A percentile compares a stretch with the other conserved stretches of the same genome.
Conservation (phyloP, 2,797 vertebrate genomes). For the Hozukius guyotensis region DNA sequence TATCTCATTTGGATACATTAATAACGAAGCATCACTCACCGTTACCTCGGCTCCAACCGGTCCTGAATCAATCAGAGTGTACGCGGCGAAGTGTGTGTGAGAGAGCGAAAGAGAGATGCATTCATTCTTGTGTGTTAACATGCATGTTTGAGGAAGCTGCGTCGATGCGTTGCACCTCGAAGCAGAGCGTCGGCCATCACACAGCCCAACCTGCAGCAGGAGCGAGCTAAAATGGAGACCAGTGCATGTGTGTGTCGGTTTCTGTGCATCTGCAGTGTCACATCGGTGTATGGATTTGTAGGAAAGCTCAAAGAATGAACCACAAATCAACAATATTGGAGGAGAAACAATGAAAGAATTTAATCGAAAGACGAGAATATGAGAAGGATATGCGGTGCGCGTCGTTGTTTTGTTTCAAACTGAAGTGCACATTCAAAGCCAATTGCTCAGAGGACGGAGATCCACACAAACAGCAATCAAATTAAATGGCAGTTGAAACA, state of each 20-base stretch:
- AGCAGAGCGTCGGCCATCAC: conserved; percentile 74
- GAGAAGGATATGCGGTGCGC: conserved; percentile 35
- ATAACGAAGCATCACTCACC: conserved; percentile 72
- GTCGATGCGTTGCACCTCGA: conserved; percentile 22
- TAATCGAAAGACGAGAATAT: conserved; percentile 51
- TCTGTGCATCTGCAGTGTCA: conserved; percentile 19
- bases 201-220: conserved; percentile 46
- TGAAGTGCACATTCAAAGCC: conserved; percentile 62
- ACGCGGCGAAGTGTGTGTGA: neutral
- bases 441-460: conserved; percentile 58
- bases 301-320: conserved; percentile 36
- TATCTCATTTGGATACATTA: conserved; percentile 80
- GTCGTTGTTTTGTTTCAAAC: conserved; percentile 42
- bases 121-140: conserved; percentile 3
- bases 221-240: conserved; percentile 75
- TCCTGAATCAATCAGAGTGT: conserved; percentile 63
- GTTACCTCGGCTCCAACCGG: conserved; percentile 43
- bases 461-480: conserved; percentile 66
- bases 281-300: conserved; percentile 33
- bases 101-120: neutral
- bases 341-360: conserved; percentile 65
- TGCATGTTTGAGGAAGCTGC: neutral
- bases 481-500: conserved; percentile 77
- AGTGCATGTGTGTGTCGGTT: conserved; percentile 20
- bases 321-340: conserved; percentile 58